Evolutionary conservation across 1,140 invertebrate genomes (phyloP).

Genomic region (Mesaphorura yosii): DNA sequence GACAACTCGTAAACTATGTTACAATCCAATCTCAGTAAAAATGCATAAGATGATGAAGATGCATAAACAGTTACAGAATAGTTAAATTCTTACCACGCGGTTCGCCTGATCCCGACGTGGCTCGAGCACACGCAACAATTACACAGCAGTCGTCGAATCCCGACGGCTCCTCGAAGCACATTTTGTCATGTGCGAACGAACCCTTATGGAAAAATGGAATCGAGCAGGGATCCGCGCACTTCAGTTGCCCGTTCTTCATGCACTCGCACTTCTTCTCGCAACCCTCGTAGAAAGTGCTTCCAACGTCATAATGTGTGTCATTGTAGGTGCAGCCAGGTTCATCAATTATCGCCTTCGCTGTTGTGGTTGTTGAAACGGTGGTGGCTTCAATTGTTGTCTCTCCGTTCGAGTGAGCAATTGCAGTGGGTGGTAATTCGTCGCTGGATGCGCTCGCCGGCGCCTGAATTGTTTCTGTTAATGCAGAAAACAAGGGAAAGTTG

Average conservation of each 20-base stretch:
- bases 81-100: too few relatives aligned
- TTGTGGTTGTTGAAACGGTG: background rate
- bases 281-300: slow-evolving; percentile 33
- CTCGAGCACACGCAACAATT: slow-evolving; percentile 46
- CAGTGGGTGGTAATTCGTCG: background rate
- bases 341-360: background rate
- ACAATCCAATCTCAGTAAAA: too few relatives aligned
- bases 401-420: background rate
- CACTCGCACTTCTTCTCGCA: slow-evolving; percentile 36
- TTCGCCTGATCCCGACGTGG: slow-evolving; percentile 12
- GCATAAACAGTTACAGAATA: too few relatives aligned
- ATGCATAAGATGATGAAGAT: too few relatives aligned
- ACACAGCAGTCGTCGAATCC: slow-evolving; percentile 66
- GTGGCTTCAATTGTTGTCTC: background rate
- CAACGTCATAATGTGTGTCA: slow-evolving; percentile 32
- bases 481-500: background rate
- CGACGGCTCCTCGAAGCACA: slow-evolving; percentile 54
- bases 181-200: slow-evolving; percentile 44
- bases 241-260: slow-evolving; percentile 26
- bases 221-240: slow-evolving; percentile 33
- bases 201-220: slow-evolving; percentile 32
- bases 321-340: slow-evolving; percentile 32
- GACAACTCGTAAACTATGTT: too few relatives aligned
- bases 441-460: background rate
- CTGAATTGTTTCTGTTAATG: too few relatives aligned